Conservation (phyloP, 2,888 invertebrate genomes). For the Coleophora flavipennella region DNA sequence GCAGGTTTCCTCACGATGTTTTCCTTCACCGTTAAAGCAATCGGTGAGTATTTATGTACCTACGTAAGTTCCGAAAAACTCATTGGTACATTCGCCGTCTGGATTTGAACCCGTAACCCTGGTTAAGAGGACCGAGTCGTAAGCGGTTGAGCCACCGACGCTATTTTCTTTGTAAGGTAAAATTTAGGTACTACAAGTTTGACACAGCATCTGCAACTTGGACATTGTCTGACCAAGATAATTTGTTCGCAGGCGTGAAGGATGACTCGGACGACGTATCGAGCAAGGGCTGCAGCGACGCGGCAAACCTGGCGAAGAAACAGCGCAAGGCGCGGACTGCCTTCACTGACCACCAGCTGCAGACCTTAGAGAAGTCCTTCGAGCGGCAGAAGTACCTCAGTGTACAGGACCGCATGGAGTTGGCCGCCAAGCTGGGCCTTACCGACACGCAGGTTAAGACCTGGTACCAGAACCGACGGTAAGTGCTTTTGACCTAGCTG, state of each 20-base stretch:
- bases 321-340: slow-evolving; percentile 97
- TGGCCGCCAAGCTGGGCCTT: slow-evolving; percentile 95
- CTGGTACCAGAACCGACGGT: slow-evolving; percentile 99
- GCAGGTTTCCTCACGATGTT: too few relatives aligned
- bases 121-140: too few relatives aligned
- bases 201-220: too few relatives aligned
- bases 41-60: too few relatives aligned
- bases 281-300: slow-evolving; percentile 64
- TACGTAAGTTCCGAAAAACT: too few relatives aligned
- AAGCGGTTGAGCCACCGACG: too few relatives aligned
- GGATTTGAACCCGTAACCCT: too few relatives aligned
- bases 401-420: slow-evolving; percentile 98
- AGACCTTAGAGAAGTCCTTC: slow-evolving; percentile 96
- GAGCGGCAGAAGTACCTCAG: slow-evolving; percentile 97
- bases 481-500: slow-evolving; percentile 30
- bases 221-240: background rate
- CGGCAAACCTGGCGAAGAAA: slow-evolving; percentile 83
- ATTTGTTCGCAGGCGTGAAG: slow-evolving; percentile 79
- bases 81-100: too few relatives aligned
- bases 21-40: too few relatives aligned
- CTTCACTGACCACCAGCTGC: slow-evolving; percentile 98
- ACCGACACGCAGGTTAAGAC: slow-evolving; percentile 99
- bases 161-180: too few relatives aligned
- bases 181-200: too few relatives aligned
- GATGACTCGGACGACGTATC: slow-evolving; percentile 85